Base-by-base conservation (phyloP, 2,797 vertebrate species). In the Euphonia xanthogaster region DNA sequence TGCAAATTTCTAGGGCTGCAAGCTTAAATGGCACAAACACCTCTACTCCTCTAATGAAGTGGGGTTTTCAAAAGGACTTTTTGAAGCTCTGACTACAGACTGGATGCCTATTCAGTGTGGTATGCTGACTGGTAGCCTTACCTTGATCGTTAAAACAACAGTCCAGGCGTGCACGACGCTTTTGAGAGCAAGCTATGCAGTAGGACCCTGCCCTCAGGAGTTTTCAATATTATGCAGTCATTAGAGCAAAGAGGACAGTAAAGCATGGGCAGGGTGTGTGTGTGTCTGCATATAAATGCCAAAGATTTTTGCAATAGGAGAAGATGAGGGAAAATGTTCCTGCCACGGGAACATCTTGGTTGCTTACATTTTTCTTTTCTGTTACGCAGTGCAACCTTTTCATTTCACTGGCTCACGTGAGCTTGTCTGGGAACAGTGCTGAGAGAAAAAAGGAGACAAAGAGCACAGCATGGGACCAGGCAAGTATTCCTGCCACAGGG, bases 191-290 rank as follows among this genome's bases (percentile, higher is more conserved):
- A 88, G 61, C 55, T 48, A 24, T 77, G 27, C 53, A 58, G 35
- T 23, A 75, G 65, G 94, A 82, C 91, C 79, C 91, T 96, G 62
- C 80, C 95, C 87, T 89, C 55, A 67, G 88, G 93, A 91, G 62
- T 84, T 78, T 88, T 77, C 82, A 86, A 39, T 73, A 53, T 57
- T 51, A 83, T 14, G 33, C 54, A 72, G 90, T 94, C 80, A 86
- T 92, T 90, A 86, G 12, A 87, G 85, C 72, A 77, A 86, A 88
- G 77, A 93, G 84, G 86, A 81, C 89, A 85, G 86, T 47, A 81
- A 97, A 95, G 57, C 47, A 87, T 42, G 77, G 82, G 91, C 86
- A 96, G 92, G 81, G 90, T 51, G 93, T 68, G 89, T 68, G 88
- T 58, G 53, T 14, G 19, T 12, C 22, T 20, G 1, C 39, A 27